These are phyloP conservation scores for Eledona agricola DNA, from an alignment of 2,888 invertebrate genomes.

Conservation along the genomic window DNA sequence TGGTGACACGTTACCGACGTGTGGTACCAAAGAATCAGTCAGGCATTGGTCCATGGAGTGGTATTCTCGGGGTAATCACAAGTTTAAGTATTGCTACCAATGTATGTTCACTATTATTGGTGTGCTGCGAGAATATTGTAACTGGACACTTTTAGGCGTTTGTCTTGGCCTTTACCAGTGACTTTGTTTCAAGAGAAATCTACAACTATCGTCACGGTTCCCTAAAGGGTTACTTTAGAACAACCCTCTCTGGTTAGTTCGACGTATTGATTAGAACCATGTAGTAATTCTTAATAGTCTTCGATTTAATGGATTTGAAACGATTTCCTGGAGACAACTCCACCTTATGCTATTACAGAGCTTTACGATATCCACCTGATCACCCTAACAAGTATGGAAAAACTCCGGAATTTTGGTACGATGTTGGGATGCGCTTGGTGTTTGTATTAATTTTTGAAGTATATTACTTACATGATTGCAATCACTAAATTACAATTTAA, in stretches of 20 bases:
- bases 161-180: slow-evolving; percentile 51
- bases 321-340: no score
- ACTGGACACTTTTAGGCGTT: slow-evolving; percentile 47
- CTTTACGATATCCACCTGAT: no score
- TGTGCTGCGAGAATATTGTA: not conserved
- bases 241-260: slow-evolving; percentile 48
- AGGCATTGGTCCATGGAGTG: slow-evolving; percentile 52
- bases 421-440: not conserved
- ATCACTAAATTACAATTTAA: no score
- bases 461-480: no score
- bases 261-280: no score
- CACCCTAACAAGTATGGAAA: no score
- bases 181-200: slow-evolving; percentile 47
- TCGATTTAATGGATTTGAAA: slow-evolving; percentile 41
- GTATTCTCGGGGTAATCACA: slow-evolving; percentile 48
- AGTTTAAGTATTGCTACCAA: slow-evolving; percentile 50
- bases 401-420: not conserved
- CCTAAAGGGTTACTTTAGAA: slow-evolving; percentile 33
- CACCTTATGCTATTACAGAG: no score
- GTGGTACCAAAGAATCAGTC: slow-evolving; percentile 44
- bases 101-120: slow-evolving; percentile 46
- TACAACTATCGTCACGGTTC: slow-evolving; percentile 33
- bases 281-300: no score
- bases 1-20: slow-evolving; percentile 45
- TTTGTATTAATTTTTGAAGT: no score